Conservation (phyloP, 2,113 vertebrate genomes). For the Forbesichthys papilliferus region DNA sequence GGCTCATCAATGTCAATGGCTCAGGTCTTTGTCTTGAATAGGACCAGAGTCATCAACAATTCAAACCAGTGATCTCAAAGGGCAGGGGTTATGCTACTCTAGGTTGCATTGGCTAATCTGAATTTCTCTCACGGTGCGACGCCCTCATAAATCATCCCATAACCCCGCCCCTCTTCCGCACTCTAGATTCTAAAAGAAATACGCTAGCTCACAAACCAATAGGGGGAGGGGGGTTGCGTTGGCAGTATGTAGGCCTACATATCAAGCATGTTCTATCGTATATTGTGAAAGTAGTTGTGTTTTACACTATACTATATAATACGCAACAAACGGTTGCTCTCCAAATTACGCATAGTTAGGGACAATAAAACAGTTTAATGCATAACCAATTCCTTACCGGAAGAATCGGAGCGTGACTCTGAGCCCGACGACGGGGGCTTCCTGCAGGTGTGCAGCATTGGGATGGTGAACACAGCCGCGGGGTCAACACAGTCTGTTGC, state of each 20-base stretch:
- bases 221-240: no score
- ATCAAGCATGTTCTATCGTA: slow-evolving; percentile 24
- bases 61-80: slow-evolving; percentile 36
- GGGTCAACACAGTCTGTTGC: slow-evolving; percentile 84
- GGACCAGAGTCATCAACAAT: slow-evolving; percentile 37
- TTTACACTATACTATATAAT: slow-evolving; percentile 32
- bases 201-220: neutral
- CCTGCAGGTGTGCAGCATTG: slow-evolving; percentile 76
- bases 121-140: slow-evolving; percentile 34
- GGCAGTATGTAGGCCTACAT: no score
- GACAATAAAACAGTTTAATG: slow-evolving; percentile 41
- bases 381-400: slow-evolving; percentile 81
- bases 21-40: slow-evolving; percentile 38
- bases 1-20: slow-evolving; percentile 31
- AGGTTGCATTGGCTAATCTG: slow-evolving; percentile 29
- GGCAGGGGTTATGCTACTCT: slow-evolving; percentile 3
- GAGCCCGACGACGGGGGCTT: slow-evolving; percentile 89
- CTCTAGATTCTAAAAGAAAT: slow-evolving; percentile 42
- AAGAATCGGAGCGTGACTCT: slow-evolving; percentile 90
- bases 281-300: slow-evolving; percentile 21
- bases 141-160: slow-evolving; percentile 42
- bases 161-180: slow-evolving; percentile 53
- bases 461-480: slow-evolving; percentile 83
- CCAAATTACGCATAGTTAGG: slow-evolving; percentile 61
- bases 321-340: slow-evolving; percentile 11